Percentiles rank a stretch among this genome's conserved stretches.
phyloP scores from a whole-genome alignment of 1,140 invertebrate genomes.

The Dysdera silvatica region DNA sequence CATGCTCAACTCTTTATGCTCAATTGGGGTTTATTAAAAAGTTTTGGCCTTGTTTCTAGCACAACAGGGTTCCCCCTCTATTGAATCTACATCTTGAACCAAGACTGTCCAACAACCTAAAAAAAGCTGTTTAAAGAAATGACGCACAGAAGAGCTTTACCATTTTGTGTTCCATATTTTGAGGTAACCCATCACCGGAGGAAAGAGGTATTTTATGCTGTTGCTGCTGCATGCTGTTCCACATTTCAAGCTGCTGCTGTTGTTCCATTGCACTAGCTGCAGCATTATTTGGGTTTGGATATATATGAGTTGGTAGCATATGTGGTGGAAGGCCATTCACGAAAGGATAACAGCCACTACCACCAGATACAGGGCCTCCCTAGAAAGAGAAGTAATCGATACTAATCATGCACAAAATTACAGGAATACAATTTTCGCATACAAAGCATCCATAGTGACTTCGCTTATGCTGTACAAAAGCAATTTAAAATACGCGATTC shows the following conservation, averaged over 20 bases:
- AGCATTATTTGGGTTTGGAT: slow-evolving; percentile 12
- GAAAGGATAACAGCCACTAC: slow-evolving; percentile 12
- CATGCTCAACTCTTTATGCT: background rate
- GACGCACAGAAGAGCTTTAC: slow-evolving; percentile 5
- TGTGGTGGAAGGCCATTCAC: slow-evolving; percentile 31
- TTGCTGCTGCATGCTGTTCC: too few species aligned
- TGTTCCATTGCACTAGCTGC: slow-evolving; percentile 3
- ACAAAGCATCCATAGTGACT: background rate
- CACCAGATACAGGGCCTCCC: background rate
- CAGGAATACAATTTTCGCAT: background rate
- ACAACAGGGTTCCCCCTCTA: too few species aligned
- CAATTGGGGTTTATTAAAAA: background rate
- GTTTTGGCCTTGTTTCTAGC: background rate
- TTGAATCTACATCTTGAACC: too few species aligned
- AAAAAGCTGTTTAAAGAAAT: too few species aligned
- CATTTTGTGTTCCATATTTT: slow-evolving; percentile 28
- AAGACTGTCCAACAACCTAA: too few species aligned
- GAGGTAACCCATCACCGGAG: slow-evolving; percentile 14
- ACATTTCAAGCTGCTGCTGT: slow-evolving; percentile 24
- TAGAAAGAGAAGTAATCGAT: background rate
- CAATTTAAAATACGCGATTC: background rate
- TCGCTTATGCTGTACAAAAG: background rate
- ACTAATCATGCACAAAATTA: background rate
- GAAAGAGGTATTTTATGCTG: slow-evolving; percentile 17
- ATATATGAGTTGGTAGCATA: slow-evolving; percentile 22